phyloP scores from a whole-genome alignment of 37 sponge, comb jelly and placozoan genomes.

The Theonella swinhoei region DNA sequence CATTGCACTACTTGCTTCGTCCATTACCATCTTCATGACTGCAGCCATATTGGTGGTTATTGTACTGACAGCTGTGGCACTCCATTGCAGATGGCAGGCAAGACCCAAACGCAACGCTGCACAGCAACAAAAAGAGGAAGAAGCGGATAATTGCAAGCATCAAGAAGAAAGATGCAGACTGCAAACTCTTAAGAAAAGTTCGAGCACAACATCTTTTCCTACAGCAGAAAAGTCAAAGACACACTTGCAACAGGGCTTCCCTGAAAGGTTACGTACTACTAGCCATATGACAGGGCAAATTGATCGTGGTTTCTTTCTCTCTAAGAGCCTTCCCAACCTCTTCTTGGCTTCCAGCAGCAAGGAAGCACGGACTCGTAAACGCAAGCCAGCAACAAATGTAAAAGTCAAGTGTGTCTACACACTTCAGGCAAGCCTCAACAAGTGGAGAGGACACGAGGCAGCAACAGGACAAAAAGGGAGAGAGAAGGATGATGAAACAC shows the following conservation, averaged over 20 bases:
- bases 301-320: not conserved
- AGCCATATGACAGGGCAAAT: not conserved
- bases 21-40: not conserved
- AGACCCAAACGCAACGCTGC: not conserved
- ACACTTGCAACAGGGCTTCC: no score
- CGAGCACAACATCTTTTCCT: constrained; percentile 47
- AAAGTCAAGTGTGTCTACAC: not conserved
- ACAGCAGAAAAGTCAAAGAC: constrained; percentile 1
- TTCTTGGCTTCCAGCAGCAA: not conserved
- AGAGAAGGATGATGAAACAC: not conserved
- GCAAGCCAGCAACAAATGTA: not conserved
- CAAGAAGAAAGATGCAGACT: not conserved
- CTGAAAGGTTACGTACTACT: no score
- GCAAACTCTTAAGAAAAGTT: not conserved
- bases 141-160: no score
- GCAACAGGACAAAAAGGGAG: not conserved
- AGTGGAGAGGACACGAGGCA: not conserved
- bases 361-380: not conserved
- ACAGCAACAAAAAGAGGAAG: not conserved
- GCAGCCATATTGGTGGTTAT: not conserved
- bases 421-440: not conserved
- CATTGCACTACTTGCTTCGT: not conserved
- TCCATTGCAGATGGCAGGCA: not conserved
- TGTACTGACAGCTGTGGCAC: not conserved
- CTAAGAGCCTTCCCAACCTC: constrained; percentile 28